A percentile compares a stretch with the other conserved stretches of the same genome.
Conservation (phyloP, 2,113 vertebrate species). For the Tychaedon coryphoeus region DNA sequence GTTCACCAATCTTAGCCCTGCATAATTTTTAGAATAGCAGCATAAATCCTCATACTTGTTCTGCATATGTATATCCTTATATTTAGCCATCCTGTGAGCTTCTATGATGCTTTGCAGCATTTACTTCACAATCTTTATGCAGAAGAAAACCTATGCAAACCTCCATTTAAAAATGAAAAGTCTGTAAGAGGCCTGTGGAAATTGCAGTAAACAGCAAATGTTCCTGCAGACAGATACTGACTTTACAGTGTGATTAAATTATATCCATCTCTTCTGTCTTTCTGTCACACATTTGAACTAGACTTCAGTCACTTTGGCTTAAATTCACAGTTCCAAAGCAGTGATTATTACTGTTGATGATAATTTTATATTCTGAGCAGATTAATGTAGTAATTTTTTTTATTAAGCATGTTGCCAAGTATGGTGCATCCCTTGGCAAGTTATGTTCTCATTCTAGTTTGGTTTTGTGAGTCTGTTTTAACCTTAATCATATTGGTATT, state of each 20-base stretch:
- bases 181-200: neutral
- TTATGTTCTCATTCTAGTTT: neutral
- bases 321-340: neutral
- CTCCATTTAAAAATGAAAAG: neutral
- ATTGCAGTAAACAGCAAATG: constrained; percentile 29
- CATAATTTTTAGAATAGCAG: neutral
- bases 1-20: neutral
- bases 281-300: neutral
- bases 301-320: neutral
- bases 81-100: neutral
- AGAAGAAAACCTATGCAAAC: neutral
- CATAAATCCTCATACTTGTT: neutral
- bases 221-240: neutral
- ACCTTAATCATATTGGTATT: neutral
- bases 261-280: neutral
- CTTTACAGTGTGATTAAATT: neutral
- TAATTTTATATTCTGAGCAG: neutral
- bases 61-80: neutral
- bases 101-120: neutral
- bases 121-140: neutral
- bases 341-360: neutral
- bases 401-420: neutral
- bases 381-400: neutral
- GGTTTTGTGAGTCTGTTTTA: neutral
- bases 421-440: neutral